Base-by-base conservation (phyloP, 2,113 vertebrate genomes). In the Chrysemys picta region DNA sequence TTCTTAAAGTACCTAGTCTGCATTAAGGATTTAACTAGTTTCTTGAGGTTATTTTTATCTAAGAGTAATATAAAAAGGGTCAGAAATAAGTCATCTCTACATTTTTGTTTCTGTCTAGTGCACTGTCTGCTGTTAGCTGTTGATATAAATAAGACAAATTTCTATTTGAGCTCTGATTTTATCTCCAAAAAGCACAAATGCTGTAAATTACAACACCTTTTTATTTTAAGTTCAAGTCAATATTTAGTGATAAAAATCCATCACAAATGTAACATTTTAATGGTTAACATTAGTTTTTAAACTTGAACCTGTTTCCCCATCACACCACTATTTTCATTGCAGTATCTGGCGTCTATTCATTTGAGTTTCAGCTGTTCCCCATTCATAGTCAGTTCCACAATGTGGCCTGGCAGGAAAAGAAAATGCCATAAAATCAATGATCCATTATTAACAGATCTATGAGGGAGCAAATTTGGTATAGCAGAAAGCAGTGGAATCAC, bases 121-220 rank as follows among this genome's bases (percentile, higher is more conserved):
- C 59, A 56, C 57, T 89, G 42, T 81, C 88, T 78, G 62, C 53
- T 50, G 57, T 81, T 57, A 52, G 54, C 69, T 56, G 38, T 78
- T 79, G 57, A 79, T 90, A 90, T 84, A 90, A 78, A 78, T 84
- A 90, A 56, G 50, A 79, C 84, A 90, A 45, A 84, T 65, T 84
- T 47, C 0, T 94, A 54, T 80, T 85, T 89, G 78, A 1, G 0
- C 8, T 93, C 10, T 52, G 83, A 12, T 84, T 92, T 24, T 94
- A 27, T 88, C 22, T 49, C 22, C 69, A 85, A 78, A 80, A 0
- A 0, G 27, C n/a, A 31, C 69, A 19, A 35, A 35, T 5, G 62
- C 75, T 45, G 49, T 89, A 87, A 54, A 31, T 89, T 38, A 8
- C 2, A 86, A 72, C 50, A 82, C 31, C 10, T 25, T 17, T 10